Percentiles rank a stretch among this genome's conserved stretches.
Evolutionary conservation across 1,140 invertebrate species (phyloP).

Genomic region (Trissolcus basalis): DNA sequence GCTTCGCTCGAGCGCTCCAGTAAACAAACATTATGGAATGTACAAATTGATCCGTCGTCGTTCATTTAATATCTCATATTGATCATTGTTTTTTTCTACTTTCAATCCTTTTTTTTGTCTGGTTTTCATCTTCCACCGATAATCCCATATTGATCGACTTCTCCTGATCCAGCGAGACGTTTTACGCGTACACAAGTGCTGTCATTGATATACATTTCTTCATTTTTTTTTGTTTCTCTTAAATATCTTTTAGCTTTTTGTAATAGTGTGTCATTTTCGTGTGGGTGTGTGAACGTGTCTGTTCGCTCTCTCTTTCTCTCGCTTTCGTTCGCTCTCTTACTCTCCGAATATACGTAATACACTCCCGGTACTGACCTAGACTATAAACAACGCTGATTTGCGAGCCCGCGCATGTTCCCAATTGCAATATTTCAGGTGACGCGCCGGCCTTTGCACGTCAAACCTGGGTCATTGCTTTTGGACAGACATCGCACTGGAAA

Average conservation of each 20-base stretch:
- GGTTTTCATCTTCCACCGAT: slow-evolving; percentile 17
- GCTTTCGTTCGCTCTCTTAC: background rate
- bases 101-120: slow-evolving; percentile 38
- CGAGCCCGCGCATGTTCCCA: slow-evolving; percentile 7
- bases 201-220: slow-evolving; percentile 3
- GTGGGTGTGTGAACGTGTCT: slow-evolving; percentile 23
- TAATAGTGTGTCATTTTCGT: slow-evolving; percentile 10
- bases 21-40: slow-evolving; percentile 80
- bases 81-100: slow-evolving; percentile 12
- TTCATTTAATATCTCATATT: slow-evolving; percentile 37
- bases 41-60: slow-evolving; percentile 77
- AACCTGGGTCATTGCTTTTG: background rate
- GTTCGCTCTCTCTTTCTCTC: background rate
- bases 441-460: slow-evolving; percentile 34
- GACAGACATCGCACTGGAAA: background rate
- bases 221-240: too few species aligned
- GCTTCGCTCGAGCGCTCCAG: slow-evolving; percentile 8
- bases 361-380: slow-evolving; percentile 43
- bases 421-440: slow-evolving; percentile 9
- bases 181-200: slow-evolving; percentile 34
- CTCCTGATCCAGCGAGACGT: slow-evolving; percentile 32
- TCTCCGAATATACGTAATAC: slow-evolving; percentile 38
- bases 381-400: slow-evolving; percentile 41
- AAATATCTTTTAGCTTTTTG: slow-evolving; percentile 3
- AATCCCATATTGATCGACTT: slow-evolving; percentile 47